A percentile compares a stretch with the other conserved stretches of the same genome.
Conservation (phyloP, 1,140 invertebrate species). For the Pteromalus puparum region DNA sequence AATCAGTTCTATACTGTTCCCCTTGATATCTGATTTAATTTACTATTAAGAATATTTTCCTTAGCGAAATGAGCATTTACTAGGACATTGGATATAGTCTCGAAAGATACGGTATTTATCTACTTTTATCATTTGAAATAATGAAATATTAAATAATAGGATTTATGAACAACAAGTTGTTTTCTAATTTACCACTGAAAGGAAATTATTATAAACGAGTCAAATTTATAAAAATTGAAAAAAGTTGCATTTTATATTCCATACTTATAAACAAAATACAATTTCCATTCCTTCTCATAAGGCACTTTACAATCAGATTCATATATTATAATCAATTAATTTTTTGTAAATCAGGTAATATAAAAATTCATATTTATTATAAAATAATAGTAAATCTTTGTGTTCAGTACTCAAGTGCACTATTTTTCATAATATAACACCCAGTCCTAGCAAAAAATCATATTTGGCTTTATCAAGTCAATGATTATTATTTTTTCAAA, state of each 20-base stretch:
- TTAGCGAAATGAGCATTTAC: no score
- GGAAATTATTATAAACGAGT: background rate
- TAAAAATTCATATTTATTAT: background rate
- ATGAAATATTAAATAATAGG: no score
- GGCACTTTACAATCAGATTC: conserved; percentile 33
- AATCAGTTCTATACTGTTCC: no score
- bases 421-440: background rate
- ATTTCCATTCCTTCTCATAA: conserved; percentile 18
- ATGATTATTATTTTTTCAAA: background rate
- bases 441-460: background rate
- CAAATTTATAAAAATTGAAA: background rate
- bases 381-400: background rate
- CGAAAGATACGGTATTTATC: no score
- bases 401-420: background rate
- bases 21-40: no score
- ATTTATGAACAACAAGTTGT: no score
- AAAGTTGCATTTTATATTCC: conserved; percentile 5
- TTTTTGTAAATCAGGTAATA: background rate
- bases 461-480: background rate
- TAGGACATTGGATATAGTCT: no score
- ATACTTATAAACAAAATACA: conserved; percentile 19
- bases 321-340: background rate
- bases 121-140: no score
- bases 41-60: no score
- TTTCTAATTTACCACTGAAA: no score